Evolutionary conservation across 92 coral and sea anemone species (phyloP), one percentile per base, ranked within the genome.

Genomic region (Diadumene lineata): DNA sequence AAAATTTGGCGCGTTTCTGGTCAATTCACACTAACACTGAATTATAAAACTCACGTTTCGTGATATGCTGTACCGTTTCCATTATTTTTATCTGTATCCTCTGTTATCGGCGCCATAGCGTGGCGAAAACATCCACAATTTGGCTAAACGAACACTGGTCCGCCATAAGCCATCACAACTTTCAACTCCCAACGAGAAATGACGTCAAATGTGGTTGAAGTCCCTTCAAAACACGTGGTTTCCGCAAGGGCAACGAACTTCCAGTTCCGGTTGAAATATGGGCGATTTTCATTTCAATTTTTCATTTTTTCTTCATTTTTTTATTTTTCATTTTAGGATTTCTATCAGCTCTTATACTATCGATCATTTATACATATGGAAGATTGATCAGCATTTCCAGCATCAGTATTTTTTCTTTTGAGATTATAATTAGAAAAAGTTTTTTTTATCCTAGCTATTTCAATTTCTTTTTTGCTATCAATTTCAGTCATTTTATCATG

Each of bases 71-170:
- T 48, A n/a, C 48, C 60, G 32, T 64, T 76, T 26, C 84, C 87
- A 70, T 81, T 81, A 62, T 66, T 75, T 57, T 72, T 74, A 44
- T 60, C 87, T 25, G 68, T 80, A 80, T 62, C 82, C 71, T 80
- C 87, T 44, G 90, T 81, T 50, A 81, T 61, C 15, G 90, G 90
- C 23, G 90, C 86, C 90, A 86, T 86, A 19, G 74, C 74, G 53
- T 19, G 24, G 7, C 50, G 67, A 56, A 77, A n/a, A 66, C 82
- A 77, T 77, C 58, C 32, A 77, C 75, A 73, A 73, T 56, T 28
- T 31, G n/a, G n/a, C 78, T 3, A 31, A 21, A 21, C 25, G 50
- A 73, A 32, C 13, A 6, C 1, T 4, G 2, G 30, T 11, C 78
- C 78, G 78, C 78, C 78, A 73, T 73, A 23, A 56, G 44, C 53